Evolutionary conservation across 2,113 vertebrate genomes (phyloP).

Genomic region (Takifugu bimaculatus): DNA sequence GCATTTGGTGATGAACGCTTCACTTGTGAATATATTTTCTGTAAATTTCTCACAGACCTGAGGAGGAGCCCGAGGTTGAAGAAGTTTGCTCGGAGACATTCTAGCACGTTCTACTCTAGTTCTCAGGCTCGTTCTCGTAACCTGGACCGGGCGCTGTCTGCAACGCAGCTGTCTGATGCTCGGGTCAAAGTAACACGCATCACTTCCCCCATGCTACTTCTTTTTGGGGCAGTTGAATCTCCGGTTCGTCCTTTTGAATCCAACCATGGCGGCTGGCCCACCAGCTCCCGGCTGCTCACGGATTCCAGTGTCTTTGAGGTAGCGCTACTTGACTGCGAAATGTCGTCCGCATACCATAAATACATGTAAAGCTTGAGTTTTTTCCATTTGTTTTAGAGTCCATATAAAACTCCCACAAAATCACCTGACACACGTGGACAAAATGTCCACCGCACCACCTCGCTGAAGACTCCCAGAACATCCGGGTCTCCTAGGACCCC

Average conservation of each 20-base stretch:
- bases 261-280: constrained; percentile 35
- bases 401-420: constrained; percentile 72
- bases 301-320: constrained; percentile 78
- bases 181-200: constrained; percentile 51
- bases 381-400: constrained; percentile 56
- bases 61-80: constrained; percentile 90
- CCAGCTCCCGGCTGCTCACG: constrained; percentile 59
- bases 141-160: constrained; percentile 67
- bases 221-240: constrained; percentile 84
- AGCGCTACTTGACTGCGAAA: not conserved
- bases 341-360: not conserved
- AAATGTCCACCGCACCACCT: constrained; percentile 25
- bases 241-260: constrained; percentile 42
- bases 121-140: constrained; percentile 76
- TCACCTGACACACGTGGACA: constrained; percentile 40
- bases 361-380: too few species aligned
- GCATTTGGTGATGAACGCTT: not conserved
- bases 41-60: constrained; percentile 65
- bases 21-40: not conserved
- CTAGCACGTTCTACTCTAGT: constrained; percentile 77
- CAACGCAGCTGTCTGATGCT: constrained; percentile 61
- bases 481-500: constrained; percentile 23
- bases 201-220: constrained; percentile 83
- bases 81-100: constrained; percentile 76
- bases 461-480: constrained; percentile 43